phyloP scores from a whole-genome alignment of 2,888 invertebrate genomes.

The Calameuta idolon region DNA sequence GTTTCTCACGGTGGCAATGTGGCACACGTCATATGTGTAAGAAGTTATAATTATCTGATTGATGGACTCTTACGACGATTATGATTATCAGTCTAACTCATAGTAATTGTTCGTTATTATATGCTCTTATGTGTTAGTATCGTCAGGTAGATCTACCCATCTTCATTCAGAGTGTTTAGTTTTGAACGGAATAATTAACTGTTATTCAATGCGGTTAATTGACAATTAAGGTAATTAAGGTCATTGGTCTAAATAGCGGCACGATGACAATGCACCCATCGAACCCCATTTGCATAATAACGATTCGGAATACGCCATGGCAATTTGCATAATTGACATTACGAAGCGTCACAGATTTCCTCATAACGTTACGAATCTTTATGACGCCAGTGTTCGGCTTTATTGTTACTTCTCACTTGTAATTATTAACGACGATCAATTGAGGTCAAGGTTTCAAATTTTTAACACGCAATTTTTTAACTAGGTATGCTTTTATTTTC shows the following conservation, averaged over 20 bases:
- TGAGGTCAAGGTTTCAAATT: background rate
- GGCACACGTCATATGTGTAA: too few relatives aligned
- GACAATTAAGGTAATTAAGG: constrained; percentile 35
- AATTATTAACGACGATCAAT: background rate
- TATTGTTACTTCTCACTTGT: background rate
- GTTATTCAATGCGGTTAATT: constrained; percentile 17
- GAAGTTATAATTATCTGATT: too few relatives aligned
- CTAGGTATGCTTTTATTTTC: background rate
- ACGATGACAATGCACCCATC: constrained; percentile 2
- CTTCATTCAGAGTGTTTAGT: constrained; percentile 20
- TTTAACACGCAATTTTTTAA: background rate
- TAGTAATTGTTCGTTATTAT: background rate
- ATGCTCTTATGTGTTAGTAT: background rate
- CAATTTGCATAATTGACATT: background rate
- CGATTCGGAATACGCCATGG: background rate
- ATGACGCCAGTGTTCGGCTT: background rate
- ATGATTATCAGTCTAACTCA: background rate
- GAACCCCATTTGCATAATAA: background rate
- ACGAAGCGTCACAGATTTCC: background rate
- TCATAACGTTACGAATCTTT: background rate
- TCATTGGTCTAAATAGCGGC: constrained; percentile 23
- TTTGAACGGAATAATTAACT: constrained; percentile 14
- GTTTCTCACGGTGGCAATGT: too few relatives aligned
- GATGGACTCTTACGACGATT: too few relatives aligned
- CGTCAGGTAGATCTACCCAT: background rate